Percentiles rank a stretch among this genome's conserved stretches.
Conservation (phyloP, 1,140 invertebrate genomes). For the Hylaeus anthracinus region DNA sequence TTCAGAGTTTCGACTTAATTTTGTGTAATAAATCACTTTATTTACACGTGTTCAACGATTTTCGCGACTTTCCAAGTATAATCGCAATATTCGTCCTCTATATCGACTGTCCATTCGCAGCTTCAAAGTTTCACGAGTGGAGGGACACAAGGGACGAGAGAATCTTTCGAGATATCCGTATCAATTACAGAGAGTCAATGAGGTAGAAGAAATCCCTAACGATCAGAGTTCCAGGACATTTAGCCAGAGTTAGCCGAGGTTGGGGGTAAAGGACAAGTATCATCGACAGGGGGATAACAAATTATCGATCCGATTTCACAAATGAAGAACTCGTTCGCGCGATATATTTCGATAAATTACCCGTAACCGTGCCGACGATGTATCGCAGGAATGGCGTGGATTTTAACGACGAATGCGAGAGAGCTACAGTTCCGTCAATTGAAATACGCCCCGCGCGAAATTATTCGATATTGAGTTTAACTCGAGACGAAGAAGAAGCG, state of each 20-base stretch:
- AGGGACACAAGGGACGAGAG: not conserved
- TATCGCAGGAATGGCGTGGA: not conserved
- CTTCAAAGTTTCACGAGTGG: not conserved
- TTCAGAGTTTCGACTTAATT: not conserved
- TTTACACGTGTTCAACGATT: slow-evolving; percentile 4
- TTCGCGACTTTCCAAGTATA: not conserved
- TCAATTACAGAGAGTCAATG: slow-evolving; percentile 64
- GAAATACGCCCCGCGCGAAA: not conserved
- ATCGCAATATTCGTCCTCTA: slow-evolving; percentile 3
- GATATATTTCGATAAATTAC: slow-evolving; percentile 42
- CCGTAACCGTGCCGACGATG: not conserved
- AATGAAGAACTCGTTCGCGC: slow-evolving; percentile 37
- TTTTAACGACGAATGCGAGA: not conserved
- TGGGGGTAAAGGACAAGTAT: not conserved
- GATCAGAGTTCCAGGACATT: slow-evolving; percentile 57
- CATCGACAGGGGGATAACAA: slow-evolving; percentile 49
- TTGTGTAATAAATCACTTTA: not conserved
- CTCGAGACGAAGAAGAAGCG: not conserved
- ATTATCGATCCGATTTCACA: slow-evolving; percentile 51
- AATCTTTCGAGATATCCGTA: slow-evolving; percentile 54
- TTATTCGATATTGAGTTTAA: not conserved
- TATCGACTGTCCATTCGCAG: not conserved
- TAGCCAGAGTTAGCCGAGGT: slow-evolving; percentile 4
- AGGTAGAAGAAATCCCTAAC: slow-evolving; percentile 58
- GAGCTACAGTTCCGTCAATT: not conserved